phyloP scores from a whole-genome alignment of 2,888 invertebrate genomes.

The Kryphioiulus occultus region DNA sequence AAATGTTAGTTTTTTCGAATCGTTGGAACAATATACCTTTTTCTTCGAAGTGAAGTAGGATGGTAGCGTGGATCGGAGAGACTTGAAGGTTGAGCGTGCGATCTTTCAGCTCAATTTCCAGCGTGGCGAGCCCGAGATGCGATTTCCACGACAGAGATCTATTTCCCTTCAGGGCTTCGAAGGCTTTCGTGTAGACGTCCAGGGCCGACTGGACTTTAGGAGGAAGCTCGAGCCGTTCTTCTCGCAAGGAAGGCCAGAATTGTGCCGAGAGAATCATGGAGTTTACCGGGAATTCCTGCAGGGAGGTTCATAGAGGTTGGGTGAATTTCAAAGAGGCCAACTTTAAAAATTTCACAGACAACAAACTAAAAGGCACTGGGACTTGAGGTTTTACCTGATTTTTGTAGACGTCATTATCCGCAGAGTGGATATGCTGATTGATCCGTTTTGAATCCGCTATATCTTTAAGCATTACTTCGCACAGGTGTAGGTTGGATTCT shows the following conservation, averaged over 20 bases:
- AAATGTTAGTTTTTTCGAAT: too few relatives aligned
- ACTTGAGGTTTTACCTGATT: background rate
- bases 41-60: slow-evolving; percentile 91
- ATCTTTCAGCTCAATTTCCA: slow-evolving; percentile 87
- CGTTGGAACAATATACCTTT: too few relatives aligned
- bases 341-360: background rate
- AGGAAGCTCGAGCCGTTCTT: slow-evolving; percentile 89
- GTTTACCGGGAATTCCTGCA: slow-evolving; percentile 72
- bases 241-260: slow-evolving; percentile 98
- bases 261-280: slow-evolving; percentile 96
- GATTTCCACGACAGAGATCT: slow-evolving; percentile 93
- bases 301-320: background rate
- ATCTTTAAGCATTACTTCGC: slow-evolving; percentile 99
- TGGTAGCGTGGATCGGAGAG: slow-evolving; percentile 91
- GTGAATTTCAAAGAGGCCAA: too few relatives aligned
- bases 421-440: slow-evolving; percentile 69
- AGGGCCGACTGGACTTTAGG: slow-evolving; percentile 79
- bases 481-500: slow-evolving; percentile 93
- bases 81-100: slow-evolving; percentile 82
- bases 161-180: slow-evolving; percentile 86
- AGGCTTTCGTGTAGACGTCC: slow-evolving; percentile 85
- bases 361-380: background rate
- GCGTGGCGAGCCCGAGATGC: slow-evolving; percentile 87
- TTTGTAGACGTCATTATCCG: slow-evolving; percentile 50
- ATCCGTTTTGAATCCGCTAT: slow-evolving; percentile 94